These are phyloP conservation scores for Syrphus vitripennis DNA, from an alignment of 2,888 invertebrate genomes.

Conservation along the genomic window DNA sequence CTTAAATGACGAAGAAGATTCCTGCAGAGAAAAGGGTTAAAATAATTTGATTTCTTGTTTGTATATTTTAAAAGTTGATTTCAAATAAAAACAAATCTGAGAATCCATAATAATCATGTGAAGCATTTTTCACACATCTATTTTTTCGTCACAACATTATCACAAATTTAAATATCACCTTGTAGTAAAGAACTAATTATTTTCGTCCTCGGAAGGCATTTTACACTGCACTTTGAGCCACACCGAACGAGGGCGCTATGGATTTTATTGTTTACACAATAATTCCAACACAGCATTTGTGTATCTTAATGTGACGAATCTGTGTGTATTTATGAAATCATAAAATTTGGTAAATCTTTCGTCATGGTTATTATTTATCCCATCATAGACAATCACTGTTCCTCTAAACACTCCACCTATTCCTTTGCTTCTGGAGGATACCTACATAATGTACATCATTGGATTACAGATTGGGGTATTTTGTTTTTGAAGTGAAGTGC, in stretches of 20 bases:
- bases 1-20: slow-evolving; percentile 27
- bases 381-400: slow-evolving; percentile 40
- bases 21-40: slow-evolving; percentile 51
- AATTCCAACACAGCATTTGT: background rate
- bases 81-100: background rate
- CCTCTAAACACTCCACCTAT: slow-evolving; percentile 48
- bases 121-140: slow-evolving; percentile 56
- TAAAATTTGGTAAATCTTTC: slow-evolving; percentile 66
- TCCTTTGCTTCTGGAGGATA: slow-evolving; percentile 11
- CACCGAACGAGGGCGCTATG: slow-evolving; percentile 33
- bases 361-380: slow-evolving; percentile 60
- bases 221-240: background rate
- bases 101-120: slow-evolving; percentile 4
- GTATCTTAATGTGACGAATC: slow-evolving; percentile 60
- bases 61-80: slow-evolving; percentile 4
- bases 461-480: background rate
- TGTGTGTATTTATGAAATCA: slow-evolving; percentile 65
- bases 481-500: background rate
- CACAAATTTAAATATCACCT: slow-evolving; percentile 63
- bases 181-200: background rate
- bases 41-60: slow-evolving; percentile 43
- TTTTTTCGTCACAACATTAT: slow-evolving; percentile 59
- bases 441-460: too few relatives aligned
- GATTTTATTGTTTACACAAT: slow-evolving; percentile 53
- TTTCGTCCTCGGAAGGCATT: background rate